phyloP scores from a whole-genome alignment of 2,797 vertebrate species.

The Platyrinchus mystaceus region DNA sequence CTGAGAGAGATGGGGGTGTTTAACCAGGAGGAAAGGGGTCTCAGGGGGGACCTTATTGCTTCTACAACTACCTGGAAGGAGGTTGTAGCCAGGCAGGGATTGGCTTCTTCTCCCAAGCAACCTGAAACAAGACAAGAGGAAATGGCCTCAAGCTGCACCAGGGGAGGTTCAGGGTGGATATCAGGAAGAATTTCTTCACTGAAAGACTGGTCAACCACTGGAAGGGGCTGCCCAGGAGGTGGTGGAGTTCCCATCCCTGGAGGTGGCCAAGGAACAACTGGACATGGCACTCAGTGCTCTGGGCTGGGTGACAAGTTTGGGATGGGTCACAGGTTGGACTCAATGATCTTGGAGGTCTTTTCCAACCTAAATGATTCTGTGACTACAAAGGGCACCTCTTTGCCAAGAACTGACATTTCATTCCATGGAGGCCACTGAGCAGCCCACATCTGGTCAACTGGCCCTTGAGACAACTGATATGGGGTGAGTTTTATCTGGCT shows the following conservation, averaged over 20 bases:
- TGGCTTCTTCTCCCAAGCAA: not conserved
- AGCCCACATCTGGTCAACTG: not conserved
- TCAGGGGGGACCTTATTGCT: no score
- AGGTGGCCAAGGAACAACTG: not conserved
- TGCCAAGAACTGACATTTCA: not conserved
- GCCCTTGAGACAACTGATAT: not conserved
- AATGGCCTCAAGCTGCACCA: not conserved
- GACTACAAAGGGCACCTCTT: not conserved
- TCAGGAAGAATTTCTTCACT: not conserved
- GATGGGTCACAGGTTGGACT: not conserved
- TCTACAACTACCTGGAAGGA: not conserved
- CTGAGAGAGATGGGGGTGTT: not conserved
- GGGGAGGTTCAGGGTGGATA: not conserved
- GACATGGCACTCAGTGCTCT: not conserved
- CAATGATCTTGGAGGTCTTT: not conserved
- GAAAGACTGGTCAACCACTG: not conserved
- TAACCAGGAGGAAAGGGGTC: not conserved
- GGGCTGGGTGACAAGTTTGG: not conserved
- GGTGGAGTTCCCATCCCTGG: not conserved
- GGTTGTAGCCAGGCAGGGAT: rapidly evolving
- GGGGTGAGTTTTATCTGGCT: not conserved
- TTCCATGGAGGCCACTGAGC: not conserved
- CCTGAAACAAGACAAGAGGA: not conserved
- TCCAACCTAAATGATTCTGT: not conserved
- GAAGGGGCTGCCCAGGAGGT: not conserved